Conservation (phyloP, 1,140 invertebrate species). For the Nilaparvata lugens region DNA sequence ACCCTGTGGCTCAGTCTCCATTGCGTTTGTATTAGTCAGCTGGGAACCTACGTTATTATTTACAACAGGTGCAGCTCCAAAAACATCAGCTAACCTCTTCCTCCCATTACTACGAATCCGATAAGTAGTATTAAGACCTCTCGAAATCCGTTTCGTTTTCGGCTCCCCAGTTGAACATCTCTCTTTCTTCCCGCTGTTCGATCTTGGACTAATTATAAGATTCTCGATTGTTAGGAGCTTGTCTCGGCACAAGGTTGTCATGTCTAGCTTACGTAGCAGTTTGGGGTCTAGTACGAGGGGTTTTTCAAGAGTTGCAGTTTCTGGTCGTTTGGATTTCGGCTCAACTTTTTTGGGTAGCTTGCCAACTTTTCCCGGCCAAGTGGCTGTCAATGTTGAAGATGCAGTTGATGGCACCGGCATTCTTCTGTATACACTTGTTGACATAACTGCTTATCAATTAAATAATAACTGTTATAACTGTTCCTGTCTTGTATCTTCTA, state of each 20-base stretch:
- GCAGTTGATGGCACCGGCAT: background rate
- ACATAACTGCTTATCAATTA: too few species aligned
- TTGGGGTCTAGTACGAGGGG: conserved; percentile 44
- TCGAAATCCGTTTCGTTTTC: background rate
- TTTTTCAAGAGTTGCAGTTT: conserved; percentile 47
- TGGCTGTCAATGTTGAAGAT: background rate
- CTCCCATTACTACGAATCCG: background rate
- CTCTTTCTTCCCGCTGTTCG: background rate
- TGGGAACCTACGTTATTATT: too few species aligned
- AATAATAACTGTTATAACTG: too few species aligned
- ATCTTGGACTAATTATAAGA: conserved; percentile 30
- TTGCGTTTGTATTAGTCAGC: too few species aligned
- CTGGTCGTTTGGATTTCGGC: conserved; percentile 33
- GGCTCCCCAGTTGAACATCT: background rate
- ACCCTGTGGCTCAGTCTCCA: too few species aligned
- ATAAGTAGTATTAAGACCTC: background rate
- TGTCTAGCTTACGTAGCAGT: conserved; percentile 44
- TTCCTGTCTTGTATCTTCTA: too few species aligned
- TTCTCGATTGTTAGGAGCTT: conserved; percentile 24
- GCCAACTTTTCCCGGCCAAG: background rate
- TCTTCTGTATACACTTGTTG: background rate
- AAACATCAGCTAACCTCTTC: background rate
- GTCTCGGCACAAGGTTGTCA: conserved; percentile 37
- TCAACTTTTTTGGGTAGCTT: background rate
- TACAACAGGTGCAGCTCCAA: background rate